Conservation (phyloP, 2,113 vertebrate species). For the Oplegnathus fasciatus region DNA sequence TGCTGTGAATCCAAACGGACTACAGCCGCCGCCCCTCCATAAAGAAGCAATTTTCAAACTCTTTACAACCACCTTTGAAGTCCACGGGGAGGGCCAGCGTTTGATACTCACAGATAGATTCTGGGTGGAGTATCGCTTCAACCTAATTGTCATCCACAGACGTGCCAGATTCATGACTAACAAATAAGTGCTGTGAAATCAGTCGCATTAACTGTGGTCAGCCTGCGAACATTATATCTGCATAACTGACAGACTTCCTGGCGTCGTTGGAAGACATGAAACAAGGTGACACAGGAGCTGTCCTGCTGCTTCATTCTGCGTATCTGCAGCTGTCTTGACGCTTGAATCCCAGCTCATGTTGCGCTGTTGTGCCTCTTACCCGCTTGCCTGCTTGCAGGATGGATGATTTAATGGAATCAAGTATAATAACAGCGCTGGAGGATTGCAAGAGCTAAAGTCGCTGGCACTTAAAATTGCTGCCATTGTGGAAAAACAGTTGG, state of each 20-base stretch:
- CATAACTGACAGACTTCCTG: slow-evolving; percentile 61
- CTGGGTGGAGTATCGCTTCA: slow-evolving; percentile 19
- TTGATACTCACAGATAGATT: slow-evolving; percentile 16
- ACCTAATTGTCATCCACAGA: slow-evolving; percentile 7
- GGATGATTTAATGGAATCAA: slow-evolving; percentile 58
- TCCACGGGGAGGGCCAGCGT: background rate
- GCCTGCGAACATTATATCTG: slow-evolving; percentile 49
- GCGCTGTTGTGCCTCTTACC: slow-evolving; percentile 28
- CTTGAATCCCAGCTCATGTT: slow-evolving; percentile 60
- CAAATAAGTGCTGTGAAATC: slow-evolving; percentile 48
- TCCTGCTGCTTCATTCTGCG: slow-evolving; percentile 24
- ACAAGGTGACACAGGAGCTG: slow-evolving; percentile 65
- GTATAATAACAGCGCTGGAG: slow-evolving; percentile 49
- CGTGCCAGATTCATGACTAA: slow-evolving; percentile 26
- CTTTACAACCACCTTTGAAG: slow-evolving; percentile 12
- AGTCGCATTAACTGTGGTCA: slow-evolving; percentile 28
- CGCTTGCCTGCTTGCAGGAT: slow-evolving; percentile 11
- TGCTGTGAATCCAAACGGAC: slow-evolving; percentile 1
- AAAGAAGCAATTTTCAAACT: slow-evolving; percentile 16
- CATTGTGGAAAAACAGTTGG: slow-evolving; percentile 47
- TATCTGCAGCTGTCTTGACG: slow-evolving; percentile 59
- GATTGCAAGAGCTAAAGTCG: slow-evolving; percentile 38
- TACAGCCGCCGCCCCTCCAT: slow-evolving; percentile 14
- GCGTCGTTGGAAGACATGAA: slow-evolving; percentile 59
- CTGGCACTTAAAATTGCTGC: slow-evolving; percentile 20